These are phyloP conservation scores for Cydia pomonella DNA, from an alignment of 1,140 invertebrate species.

Conservation along the genomic window DNA sequence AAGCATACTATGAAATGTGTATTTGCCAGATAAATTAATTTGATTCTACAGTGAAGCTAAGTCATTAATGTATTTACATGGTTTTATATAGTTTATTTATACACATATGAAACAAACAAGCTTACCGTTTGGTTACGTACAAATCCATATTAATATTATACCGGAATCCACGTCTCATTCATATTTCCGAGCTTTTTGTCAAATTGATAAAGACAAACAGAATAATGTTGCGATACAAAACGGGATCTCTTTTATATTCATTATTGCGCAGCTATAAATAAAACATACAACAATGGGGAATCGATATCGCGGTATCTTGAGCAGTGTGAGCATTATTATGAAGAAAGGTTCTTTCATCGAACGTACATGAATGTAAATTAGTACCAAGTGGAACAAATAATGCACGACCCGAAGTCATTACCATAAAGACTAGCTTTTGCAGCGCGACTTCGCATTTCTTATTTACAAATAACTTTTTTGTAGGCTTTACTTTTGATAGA, in stretches of 20 bases:
- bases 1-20: too few relatives aligned
- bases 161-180: background rate
- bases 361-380: slow-evolving; percentile 24
- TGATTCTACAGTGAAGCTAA: too few relatives aligned
- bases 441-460: background rate
- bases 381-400: slow-evolving; percentile 9
- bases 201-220: slow-evolving; percentile 14
- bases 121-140: background rate
- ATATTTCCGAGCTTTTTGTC: slow-evolving; percentile 10
- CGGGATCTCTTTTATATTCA: slow-evolving; percentile 26
- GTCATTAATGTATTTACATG: too few relatives aligned
- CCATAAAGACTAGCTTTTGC: background rate
- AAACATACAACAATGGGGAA: slow-evolving; percentile 29
- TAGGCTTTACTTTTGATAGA: background rate
- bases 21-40: too few relatives aligned
- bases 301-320: slow-evolving; percentile 29
- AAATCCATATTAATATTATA: background rate
- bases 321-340: slow-evolving; percentile 25
- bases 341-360: slow-evolving; percentile 7
- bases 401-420: background rate
- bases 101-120: too few relatives aligned
- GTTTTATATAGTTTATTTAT: too few relatives aligned
- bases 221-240: slow-evolving; percentile 25
- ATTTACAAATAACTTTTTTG: background rate
- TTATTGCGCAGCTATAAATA: slow-evolving; percentile 27